Percentiles rank a stretch among this genome's conserved stretches.
Evolutionary conservation across 2,113 vertebrate genomes (phyloP).

Genomic region (Apaloderma vittatum): DNA sequence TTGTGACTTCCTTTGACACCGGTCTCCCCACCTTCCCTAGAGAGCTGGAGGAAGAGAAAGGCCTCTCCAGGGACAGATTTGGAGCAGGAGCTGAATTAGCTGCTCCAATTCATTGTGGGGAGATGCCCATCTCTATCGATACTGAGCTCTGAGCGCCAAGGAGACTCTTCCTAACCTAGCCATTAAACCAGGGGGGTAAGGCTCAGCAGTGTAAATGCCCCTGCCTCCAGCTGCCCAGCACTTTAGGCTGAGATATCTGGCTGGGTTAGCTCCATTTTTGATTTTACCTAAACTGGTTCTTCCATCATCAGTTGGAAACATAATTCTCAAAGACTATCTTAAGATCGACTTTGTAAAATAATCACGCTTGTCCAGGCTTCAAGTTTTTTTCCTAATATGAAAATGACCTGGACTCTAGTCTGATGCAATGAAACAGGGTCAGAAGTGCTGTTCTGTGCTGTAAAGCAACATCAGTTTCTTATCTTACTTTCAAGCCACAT

Average conservation of each 20-base stretch:
- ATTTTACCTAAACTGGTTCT: background rate
- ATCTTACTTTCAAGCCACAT: conserved; percentile 33
- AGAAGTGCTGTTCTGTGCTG: background rate
- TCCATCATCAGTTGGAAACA: background rate
- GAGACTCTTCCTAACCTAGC: background rate
- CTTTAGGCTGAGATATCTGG: background rate
- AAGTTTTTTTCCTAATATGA: background rate
- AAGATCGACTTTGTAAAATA: background rate
- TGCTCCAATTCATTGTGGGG: background rate
- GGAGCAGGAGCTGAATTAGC: background rate
- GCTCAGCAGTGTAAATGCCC: background rate
- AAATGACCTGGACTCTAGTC: background rate
- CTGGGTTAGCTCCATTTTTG: background rate
- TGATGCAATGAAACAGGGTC: conserved; percentile 11
- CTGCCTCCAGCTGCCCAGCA: accelerated
- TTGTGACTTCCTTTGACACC: background rate
- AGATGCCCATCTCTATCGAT: background rate
- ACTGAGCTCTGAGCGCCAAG: background rate
- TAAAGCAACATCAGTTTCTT: conserved; percentile 39
- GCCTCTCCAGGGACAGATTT: background rate
- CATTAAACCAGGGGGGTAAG: background rate
- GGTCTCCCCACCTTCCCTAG: background rate
- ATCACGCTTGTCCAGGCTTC: background rate
- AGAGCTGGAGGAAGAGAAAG: background rate
- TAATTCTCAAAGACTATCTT: background rate